phyloP scores from a whole-genome alignment of 2,113 vertebrate species.

The Hucho hucho region DNA sequence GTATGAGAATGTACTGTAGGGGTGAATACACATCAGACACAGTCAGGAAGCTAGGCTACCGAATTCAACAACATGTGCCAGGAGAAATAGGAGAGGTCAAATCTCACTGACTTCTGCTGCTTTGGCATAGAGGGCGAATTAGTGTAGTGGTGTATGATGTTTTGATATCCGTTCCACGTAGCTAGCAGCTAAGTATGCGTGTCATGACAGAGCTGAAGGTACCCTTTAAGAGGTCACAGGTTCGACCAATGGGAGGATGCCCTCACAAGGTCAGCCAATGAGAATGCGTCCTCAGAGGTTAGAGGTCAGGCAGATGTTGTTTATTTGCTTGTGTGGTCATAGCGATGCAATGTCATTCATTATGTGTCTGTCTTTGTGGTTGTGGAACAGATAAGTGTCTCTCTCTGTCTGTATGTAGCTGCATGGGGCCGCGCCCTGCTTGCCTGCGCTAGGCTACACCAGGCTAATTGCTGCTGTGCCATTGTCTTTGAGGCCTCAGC shows the following conservation, averaged over 20 bases:
- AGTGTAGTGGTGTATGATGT: too few species aligned
- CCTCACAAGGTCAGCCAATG: slow-evolving; percentile 26
- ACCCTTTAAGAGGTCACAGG: slow-evolving; percentile 21
- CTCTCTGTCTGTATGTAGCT: slow-evolving; percentile 17
- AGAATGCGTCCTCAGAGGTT: slow-evolving; percentile 35
- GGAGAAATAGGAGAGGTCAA: slow-evolving; percentile 29
- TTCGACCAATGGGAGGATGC: slow-evolving; percentile 24
- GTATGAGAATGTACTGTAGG: not conserved
- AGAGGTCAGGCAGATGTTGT: slow-evolving; percentile 53
- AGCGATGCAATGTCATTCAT: slow-evolving; percentile 54
- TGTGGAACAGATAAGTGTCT: slow-evolving; percentile 42
- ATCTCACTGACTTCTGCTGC: not conserved
- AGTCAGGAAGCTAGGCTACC: slow-evolving; percentile 41
- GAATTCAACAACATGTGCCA: slow-evolving; percentile 25
- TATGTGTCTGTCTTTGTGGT: slow-evolving; percentile 49
- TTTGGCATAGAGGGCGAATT: too few species aligned
- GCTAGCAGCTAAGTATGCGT: too few species aligned
- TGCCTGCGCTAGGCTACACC: slow-evolving; percentile 15
- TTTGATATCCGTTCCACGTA: too few species aligned
- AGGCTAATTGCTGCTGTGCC: slow-evolving; percentile 60
- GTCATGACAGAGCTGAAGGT: not conserved
- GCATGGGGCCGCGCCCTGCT: slow-evolving; percentile 51
- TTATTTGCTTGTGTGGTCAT: slow-evolving; percentile 60
- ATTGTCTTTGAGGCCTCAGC: slow-evolving; percentile 65
- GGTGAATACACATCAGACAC: slow-evolving; percentile 49